Conservation (phyloP, 1,140 invertebrate genomes). For the Platyura marginata region DNA sequence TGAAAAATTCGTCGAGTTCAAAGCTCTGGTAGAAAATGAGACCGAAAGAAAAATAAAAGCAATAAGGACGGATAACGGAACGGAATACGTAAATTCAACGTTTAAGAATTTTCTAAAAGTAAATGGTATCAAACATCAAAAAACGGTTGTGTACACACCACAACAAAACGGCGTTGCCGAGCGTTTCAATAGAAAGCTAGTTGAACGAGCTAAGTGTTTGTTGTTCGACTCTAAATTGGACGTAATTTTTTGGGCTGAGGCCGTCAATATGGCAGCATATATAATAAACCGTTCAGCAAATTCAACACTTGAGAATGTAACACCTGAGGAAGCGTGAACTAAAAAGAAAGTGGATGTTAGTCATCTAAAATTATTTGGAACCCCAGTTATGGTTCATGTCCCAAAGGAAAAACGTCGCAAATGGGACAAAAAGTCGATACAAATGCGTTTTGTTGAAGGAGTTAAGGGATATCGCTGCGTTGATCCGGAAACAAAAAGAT, state of each 20-base stretch:
- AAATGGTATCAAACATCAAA: constrained; percentile 6
- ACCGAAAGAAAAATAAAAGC: constrained; percentile 11
- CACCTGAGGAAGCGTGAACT: constrained; percentile 10
- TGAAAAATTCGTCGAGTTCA: constrained; percentile 14
- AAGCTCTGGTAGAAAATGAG: constrained; percentile 9
- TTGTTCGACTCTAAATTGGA: constrained; percentile 6
- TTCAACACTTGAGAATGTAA: constrained; percentile 3
- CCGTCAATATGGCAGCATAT: constrained; percentile 20
- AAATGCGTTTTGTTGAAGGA: constrained; percentile 19
- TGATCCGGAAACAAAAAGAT: not conserved
- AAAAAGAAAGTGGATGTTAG: constrained; percentile 9
- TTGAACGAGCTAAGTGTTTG: constrained; percentile 16
- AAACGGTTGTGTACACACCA: constrained; percentile 6
- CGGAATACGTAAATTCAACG: constrained; percentile 13
- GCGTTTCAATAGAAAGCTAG: constrained; percentile 5
- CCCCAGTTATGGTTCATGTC: constrained; percentile 16
- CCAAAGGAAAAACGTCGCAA: constrained; percentile 16
- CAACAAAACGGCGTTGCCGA: constrained; percentile 9
- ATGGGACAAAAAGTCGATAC: constrained; percentile 13
- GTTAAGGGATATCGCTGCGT: not conserved
- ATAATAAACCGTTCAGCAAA: constrained; percentile 18
- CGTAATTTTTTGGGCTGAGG: constrained; percentile 22
- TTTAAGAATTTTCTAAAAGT: constrained; percentile 2
- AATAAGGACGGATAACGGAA: constrained; percentile 20
- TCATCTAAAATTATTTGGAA: constrained; percentile 13